Evolutionary conservation across 2,113 vertebrate species (phyloP), one percentile per base, ranked within the genome.

Genomic region (Hippocampus zosterae): DNA sequence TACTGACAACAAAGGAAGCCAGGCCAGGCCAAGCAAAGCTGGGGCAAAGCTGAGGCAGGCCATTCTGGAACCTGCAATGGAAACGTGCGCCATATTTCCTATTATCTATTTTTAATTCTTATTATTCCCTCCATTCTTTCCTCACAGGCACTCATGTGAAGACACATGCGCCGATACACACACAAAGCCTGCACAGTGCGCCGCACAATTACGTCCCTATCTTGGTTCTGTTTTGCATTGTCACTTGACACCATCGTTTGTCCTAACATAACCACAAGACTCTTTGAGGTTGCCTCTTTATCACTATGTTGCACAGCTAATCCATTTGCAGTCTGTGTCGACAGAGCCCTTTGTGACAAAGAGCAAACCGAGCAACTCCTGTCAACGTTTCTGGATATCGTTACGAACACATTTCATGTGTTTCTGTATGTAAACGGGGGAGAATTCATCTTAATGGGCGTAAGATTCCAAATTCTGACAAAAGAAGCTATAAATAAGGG

Each of bases 261-360:
- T 77, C 67, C 74, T 68, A 29, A 81, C 66, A 73, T 65, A 10
- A 13, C 41, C 74, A 64, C 41, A 37, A 0, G n/a, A 33, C 55
- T 60, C 41, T n/a, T 25, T 52, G 16, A 64, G 72, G 75, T 70
- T 73, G 80, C 70, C 53, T 77, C 73, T 74, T 77, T 82, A 76
- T 85, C 73, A 2, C 67, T 69, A 25, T 64, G 69, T 56, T 41
- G 70, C 40, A 40, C 65, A 71, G 84, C 73, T 57, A 70, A 73
- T 79, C 63, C 76, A 61, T 78, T 63, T 68, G 71, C 42, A 71
- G 69, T 73, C 67, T 68, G 55, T 44, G 75, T 71, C 67, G 50
- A 87, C 81, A 82, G 60, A 77, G 73, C 85, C 81, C 87, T 90
- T 84, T 55, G 67, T 81, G 84, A 88, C 84, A 84, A 80, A 84